Base-by-base conservation (phyloP, 2,888 invertebrate species). In the Cinara cedri region DNA sequence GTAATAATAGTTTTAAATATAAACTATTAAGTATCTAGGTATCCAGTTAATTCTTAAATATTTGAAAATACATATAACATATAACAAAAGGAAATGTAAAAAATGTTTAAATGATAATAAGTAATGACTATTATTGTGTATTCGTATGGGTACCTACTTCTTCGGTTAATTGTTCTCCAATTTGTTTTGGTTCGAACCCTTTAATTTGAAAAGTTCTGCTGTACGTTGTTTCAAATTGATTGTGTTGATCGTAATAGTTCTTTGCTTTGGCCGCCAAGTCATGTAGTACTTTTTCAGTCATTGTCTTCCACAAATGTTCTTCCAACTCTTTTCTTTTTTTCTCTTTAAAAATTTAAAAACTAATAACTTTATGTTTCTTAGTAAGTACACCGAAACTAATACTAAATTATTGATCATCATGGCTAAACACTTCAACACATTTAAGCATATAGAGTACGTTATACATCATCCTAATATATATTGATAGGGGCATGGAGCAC, bases 291-390 rank as follows among this genome's bases (percentile, higher is more conserved):
- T 78, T 34, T 60, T 78, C 70, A 57, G 78, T 78, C 42, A 70
- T 51, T 16, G 34, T 78, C 60, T 78, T 78, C 78, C 78, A 78
- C 60, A 78, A 78, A 68, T 78, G 16, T 51, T 78, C 70, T 51
- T 78, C 70, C 0, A 78, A 70, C 14, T 78, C 78, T 70, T 62
- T 78, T 24, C 21, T 78, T 60, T 60, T 78, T 51, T 13, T 78
- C 34, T 51, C 78, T 76, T 76, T n/a, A 42, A 63, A 63, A 2
- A 63, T 8, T 62, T 16, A 51, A 72, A 34, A 0, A 51, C n/a
- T n/a, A 71, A n/a, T 42, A 44, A 54, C 10, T 42, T 6, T 16
- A 63, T 34, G n/a, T n/a, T 42, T 63, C n/a, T 42, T 42, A 63
- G 6, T 34, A 34, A 34, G 6, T 4, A 34, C 34, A 34, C 34